A percentile compares a stretch with the other conserved stretches of the same genome.
These are phyloP conservation scores for Lycia hirtaria DNA, from an alignment of 2,888 invertebrate genomes.

Conservation along the genomic window DNA sequence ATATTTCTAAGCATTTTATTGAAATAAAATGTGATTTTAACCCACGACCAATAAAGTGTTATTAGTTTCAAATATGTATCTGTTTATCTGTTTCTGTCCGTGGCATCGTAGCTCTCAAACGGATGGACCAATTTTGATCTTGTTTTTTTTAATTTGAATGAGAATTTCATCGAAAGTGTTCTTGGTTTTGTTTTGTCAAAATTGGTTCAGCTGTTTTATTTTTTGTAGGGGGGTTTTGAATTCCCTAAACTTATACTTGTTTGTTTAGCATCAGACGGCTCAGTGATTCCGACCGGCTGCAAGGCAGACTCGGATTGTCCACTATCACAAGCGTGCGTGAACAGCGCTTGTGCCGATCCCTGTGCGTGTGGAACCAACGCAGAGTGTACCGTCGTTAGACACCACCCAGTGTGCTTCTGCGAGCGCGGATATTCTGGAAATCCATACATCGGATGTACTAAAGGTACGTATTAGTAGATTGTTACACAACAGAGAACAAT, in stretches of 20 bases:
- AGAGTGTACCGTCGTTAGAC: constrained; percentile 92
- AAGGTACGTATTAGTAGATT: constrained; percentile 75
- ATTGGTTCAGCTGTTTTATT: constrained; percentile 1
- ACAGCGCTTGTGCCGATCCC: constrained; percentile 91
- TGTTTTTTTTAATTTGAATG: too few species aligned
- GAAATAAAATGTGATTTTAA: too few species aligned
- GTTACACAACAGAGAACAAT: too few species aligned
- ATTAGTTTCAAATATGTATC: too few species aligned
- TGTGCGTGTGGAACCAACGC: constrained; percentile 94
- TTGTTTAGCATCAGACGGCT: constrained; percentile 82
- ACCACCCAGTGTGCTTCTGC: constrained; percentile 94
- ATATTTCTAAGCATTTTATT: too few species aligned
- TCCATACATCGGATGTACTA: constrained; percentile 92
- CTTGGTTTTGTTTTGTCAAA: background rate
- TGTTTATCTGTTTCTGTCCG: too few species aligned
- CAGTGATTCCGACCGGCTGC: constrained; percentile 88
- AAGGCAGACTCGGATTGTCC: constrained; percentile 93
- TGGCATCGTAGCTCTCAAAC: too few species aligned
- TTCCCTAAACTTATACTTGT: too few species aligned
- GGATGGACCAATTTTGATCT: too few species aligned
- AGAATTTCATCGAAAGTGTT: too few species aligned
- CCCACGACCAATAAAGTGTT: too few species aligned
- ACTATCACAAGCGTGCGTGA: constrained; percentile 92
- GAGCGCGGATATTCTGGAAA: constrained; percentile 93
- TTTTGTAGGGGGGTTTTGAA: too few species aligned